phyloP scores from a whole-genome alignment of 2,888 invertebrate genomes.

The Trachelus stipa region DNA sequence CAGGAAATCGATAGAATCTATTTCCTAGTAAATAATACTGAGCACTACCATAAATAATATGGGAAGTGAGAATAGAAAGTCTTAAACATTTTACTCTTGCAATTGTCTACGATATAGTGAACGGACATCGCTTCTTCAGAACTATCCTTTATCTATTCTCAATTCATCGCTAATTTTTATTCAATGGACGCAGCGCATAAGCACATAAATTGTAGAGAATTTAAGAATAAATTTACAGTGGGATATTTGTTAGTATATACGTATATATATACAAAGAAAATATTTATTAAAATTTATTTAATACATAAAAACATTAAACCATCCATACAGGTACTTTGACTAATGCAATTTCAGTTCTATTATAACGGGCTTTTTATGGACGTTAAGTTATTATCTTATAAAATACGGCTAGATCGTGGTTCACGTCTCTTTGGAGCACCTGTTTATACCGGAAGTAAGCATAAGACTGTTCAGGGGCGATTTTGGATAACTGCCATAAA shows the following conservation, averaged over 20 bases:
- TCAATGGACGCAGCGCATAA: not conserved
- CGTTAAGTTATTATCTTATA: not conserved
- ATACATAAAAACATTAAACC: not conserved
- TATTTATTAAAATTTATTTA: not conserved
- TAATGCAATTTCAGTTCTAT: not conserved
- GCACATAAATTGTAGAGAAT: not conserved
- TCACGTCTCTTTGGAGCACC: not conserved
- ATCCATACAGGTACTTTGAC: not conserved
- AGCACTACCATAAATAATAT: not conserved
- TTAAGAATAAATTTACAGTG: not conserved
- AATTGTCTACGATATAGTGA: not conserved
- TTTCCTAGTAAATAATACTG: not conserved
- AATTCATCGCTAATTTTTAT: not conserved
- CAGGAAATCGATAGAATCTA: not conserved
- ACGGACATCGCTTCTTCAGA: not conserved
- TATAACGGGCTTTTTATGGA: not conserved
- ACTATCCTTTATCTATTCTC: not conserved
- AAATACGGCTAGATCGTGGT: not conserved
- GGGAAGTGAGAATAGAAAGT: not conserved
- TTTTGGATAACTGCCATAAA: not conserved
- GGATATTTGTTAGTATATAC: not conserved
- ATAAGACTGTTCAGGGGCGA: not conserved
- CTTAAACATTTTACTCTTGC: not conserved
- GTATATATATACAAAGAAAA: not conserved
- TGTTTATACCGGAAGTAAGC: not conserved